Conservation (phyloP, 2,888 invertebrate genomes). For the Cabera pusaria region DNA sequence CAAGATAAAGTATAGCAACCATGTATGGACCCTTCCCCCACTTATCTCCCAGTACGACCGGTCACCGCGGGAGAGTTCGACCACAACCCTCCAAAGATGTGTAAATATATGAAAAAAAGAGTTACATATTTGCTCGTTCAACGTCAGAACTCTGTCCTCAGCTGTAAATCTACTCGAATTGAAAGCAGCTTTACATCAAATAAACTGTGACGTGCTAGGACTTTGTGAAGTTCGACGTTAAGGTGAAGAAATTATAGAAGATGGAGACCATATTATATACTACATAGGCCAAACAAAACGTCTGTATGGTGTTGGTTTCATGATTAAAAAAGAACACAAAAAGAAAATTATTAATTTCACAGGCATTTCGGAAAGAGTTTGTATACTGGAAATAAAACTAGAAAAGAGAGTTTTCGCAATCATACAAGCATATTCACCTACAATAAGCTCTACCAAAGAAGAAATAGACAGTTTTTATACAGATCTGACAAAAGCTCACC, state of each 20-base stretch:
- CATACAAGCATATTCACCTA: slow-evolving; percentile 24
- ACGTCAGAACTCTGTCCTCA: slow-evolving; percentile 6
- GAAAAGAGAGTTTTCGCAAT: slow-evolving; percentile 5
- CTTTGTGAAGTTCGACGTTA: too few species aligned
- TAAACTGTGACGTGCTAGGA: slow-evolving; percentile 36
- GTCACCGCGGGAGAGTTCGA: too few species aligned
- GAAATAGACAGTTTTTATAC: slow-evolving; percentile 11
- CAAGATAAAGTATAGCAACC: too few species aligned
- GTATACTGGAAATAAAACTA: slow-evolving; percentile 24
- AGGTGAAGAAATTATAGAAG: slow-evolving; percentile 34
- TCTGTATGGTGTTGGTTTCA: slow-evolving; percentile 33
- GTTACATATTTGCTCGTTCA: background rate
- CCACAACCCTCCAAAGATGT: slow-evolving; percentile 6
- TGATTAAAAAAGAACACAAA: slow-evolving; percentile 32
- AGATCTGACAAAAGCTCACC: slow-evolving; percentile 1
- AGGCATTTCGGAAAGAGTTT: slow-evolving; percentile 34
- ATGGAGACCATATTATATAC: slow-evolving; percentile 32
- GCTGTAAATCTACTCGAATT: slow-evolving; percentile 13
- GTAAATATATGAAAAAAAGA: background rate
- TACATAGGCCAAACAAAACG: slow-evolving; percentile 32
- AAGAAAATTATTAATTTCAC: slow-evolving; percentile 29
- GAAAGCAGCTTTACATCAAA: slow-evolving; percentile 19
- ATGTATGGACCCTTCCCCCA: too few species aligned
- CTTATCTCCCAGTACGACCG: too few species aligned
- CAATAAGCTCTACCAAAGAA: slow-evolving; percentile 5